A percentile compares a stretch with the other conserved stretches of the same genome.
Conservation (phyloP, 2,797 vertebrate genomes). For the Sphenodon punctatus region DNA sequence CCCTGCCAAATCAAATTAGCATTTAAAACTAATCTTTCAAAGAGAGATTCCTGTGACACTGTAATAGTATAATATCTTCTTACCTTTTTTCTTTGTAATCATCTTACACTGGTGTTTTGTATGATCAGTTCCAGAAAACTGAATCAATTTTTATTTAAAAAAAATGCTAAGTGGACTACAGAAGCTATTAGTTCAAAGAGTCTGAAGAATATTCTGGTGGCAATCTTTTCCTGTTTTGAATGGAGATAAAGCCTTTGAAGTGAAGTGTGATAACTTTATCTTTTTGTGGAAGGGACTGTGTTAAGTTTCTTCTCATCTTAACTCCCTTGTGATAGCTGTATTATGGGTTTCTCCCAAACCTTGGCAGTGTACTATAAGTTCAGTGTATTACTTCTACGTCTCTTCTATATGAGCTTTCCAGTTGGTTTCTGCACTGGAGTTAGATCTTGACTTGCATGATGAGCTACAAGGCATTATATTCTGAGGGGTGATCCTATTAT, state of each 20-base stretch:
- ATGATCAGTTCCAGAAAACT: conserved; percentile 4
- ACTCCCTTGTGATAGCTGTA: neutral
- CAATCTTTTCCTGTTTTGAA: conserved; percentile 12
- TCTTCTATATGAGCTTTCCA: neutral
- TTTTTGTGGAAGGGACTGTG: conserved; percentile 12
- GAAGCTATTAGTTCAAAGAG: conserved; percentile 4
- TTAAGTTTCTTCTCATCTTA: conserved; percentile 24
- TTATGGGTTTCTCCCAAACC: conserved; percentile 1
- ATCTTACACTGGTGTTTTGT: conserved; percentile 1
- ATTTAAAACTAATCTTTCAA: conserved; percentile 6
- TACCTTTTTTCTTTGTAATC: conserved; percentile 1
- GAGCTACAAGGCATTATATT: neutral
- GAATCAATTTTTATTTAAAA: conserved; percentile 21
- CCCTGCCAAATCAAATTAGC: neutral
- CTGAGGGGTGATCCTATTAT: neutral
- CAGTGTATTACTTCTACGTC: neutral
- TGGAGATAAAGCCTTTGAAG: conserved; percentile 34
- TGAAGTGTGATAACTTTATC: neutral
- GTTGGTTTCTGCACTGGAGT: neutral
- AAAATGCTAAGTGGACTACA: neutral
- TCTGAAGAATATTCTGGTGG: neutral
- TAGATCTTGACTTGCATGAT: neutral
- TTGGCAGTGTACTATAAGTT: neutral
- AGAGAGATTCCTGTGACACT: neutral
- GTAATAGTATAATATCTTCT: neutral